Conservation (phyloP, 2,888 invertebrate genomes). For the Drosophila antonietae region DNA sequence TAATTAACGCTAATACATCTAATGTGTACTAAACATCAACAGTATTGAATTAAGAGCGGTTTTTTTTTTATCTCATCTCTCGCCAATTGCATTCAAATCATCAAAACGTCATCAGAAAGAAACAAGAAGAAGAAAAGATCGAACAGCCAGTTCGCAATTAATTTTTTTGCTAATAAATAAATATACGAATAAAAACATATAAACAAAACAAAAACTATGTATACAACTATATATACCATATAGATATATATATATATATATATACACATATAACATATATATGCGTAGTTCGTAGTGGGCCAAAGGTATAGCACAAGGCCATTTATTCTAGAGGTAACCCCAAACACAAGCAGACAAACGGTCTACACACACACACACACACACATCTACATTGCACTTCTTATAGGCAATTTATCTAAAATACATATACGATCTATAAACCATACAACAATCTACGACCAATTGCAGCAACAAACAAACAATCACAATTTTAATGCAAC, state of each 20-base stretch:
- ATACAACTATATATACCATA: slow-evolving; percentile 40
- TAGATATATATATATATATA: slow-evolving; percentile 36
- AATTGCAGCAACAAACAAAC: slow-evolving; percentile 42
- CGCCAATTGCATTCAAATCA: slow-evolving; percentile 17
- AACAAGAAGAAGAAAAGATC: slow-evolving; percentile 1
- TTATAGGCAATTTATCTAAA: slow-evolving; percentile 14
- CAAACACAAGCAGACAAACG: slow-evolving; percentile 15
- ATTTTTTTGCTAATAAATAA: slow-evolving; percentile 58
- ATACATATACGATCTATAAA: slow-evolving; percentile 35
- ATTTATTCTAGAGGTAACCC: slow-evolving; percentile 28
- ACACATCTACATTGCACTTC: slow-evolving; percentile 7
- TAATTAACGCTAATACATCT: slow-evolving; percentile 66
- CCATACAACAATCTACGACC: slow-evolving; percentile 34
- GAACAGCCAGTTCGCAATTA: slow-evolving; percentile 13
- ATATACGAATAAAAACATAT: slow-evolving; percentile 40
- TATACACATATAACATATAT: slow-evolving; percentile 20
- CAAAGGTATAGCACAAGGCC: slow-evolving; percentile 38
- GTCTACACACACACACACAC: neutral
- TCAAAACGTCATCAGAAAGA: slow-evolving; percentile 13
- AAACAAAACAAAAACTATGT: slow-evolving; percentile 29
- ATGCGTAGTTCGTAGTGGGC: slow-evolving; percentile 46
- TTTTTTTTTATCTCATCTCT: slow-evolving; percentile 35
- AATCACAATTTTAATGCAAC: slow-evolving; percentile 31
- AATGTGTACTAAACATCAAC: slow-evolving; percentile 77
- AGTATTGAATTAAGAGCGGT: slow-evolving; percentile 73